Base-by-base conservation (phyloP, 2,888 invertebrate species). In the Cylindroiulus punctatus region DNA sequence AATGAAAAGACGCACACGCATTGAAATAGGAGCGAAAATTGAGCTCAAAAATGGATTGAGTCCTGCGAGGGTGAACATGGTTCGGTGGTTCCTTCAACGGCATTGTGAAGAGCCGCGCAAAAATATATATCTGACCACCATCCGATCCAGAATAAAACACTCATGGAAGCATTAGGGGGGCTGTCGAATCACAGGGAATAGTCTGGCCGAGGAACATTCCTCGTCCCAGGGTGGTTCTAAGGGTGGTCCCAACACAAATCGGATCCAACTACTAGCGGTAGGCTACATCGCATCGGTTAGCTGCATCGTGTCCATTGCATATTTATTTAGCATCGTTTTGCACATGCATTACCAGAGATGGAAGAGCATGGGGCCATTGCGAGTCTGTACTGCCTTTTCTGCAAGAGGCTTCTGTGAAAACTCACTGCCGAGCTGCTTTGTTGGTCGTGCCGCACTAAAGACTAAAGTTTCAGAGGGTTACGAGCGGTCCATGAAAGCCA, bases 1-100 rank as follows among this genome's bases (percentile, higher is more conserved):
- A 65, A 65, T 65, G 57, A 65, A 65, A 65, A 65, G 57, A 65
- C 57, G 57, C 57, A 65, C 57, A 65, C 57, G 22, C 57, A 65
- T 22, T 22, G 57, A 65, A 65, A 65, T 52, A 52, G 12, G 19
- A 52, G 52, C 52, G 52, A 52, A 52, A 52, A 52, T 65, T 65
- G 57, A 65, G 57, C 57, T 65, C 57, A 65, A 65, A 22, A 65
- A 65, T 65, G 57, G 57, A 65, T 65, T 65, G 57, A 65, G 57
- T 65, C 57, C 0, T 65, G n/a, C 22, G 57, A 22, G 10, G 57
- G 22, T 65, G 57, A 65, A 22, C 22, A 22, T 57, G 57, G 57
- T 57, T 57, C 22, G 22, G 57, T 65, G 57, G 57, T 12, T 57
- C 57, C 0, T 57, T 57, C n/a, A 47, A 17, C 47, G 7, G 57